Evolutionary conservation across 1,140 invertebrate genomes (phyloP), one percentile per base, ranked within the genome.

Genomic region (Idris sp.): DNA sequence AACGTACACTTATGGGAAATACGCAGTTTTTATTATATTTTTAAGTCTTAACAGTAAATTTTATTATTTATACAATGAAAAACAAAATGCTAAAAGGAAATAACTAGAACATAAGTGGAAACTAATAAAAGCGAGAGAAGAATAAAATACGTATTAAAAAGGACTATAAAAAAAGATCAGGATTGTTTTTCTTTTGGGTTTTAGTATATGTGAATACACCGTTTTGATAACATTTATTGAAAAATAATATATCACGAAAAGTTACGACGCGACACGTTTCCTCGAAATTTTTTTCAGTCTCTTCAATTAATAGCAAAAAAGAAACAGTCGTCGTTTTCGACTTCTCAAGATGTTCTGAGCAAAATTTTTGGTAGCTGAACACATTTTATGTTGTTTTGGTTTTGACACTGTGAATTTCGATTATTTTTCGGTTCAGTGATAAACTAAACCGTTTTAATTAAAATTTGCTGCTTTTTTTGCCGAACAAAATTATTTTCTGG

Each of bases 31-130:
- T 30, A 35, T 43, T 44, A 58, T 28, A 15, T 35, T 26, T 14
- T 40, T 18, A 40, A 19, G 19, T 33, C 14, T 38, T 31, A 61
- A 16, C 19, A 22, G 8, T 35, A 31, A 53, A 18, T 44, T 13
- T 46, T 38, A 46, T 11, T 61, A 36, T 61, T 48, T 61, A 48
- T 61, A 48, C 56, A 61, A 48, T 13, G 56, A 61, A 43, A 61
- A 43, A 59, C 46, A 31, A 15, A 48, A 48, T 4, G n/a, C n/a
- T n/a, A n/a, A 4, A 22, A 22, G 19, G 41, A 30, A 59, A 46
- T 14, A 26, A 40, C 30, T 9, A 28, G 28, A 31, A 31, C n/a
- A 22, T 11, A n/a, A n/a, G n/a, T n/a, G n/a, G 4, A 31, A 22
- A 22, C 13, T 16, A 56, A 56, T 26, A 56, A 31, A 33, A 10